Evolutionary conservation across 2,113 vertebrate species (phyloP), one percentile per base, ranked within the genome.

Genomic region (Phodopus roborovskii): DNA sequence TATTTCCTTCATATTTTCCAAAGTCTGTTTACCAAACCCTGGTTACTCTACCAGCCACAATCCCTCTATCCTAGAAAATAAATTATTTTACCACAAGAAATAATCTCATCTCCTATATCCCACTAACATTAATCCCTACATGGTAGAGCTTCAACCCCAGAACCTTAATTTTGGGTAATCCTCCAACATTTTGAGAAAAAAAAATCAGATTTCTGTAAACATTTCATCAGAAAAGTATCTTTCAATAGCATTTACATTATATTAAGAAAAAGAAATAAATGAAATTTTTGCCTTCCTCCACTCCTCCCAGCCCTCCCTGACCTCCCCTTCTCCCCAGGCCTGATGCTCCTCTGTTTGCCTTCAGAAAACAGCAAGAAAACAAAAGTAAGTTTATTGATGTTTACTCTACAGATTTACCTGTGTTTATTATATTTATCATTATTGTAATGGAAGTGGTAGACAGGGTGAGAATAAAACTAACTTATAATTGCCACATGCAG

Each of bases 341-440:
- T 45, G 45, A 3, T 45, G 45, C 45, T 45, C 45, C 62, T 28
- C 62, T 11, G 11, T 74, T 45, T 42, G 22, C 73, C 73, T 74
- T 74, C 39, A 74, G 71, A 74, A 74, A 45, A 74, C 10, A 74
- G 39, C n/a, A 17, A 90, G 64, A 91, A 94, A 85, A 88, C 56
- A 39, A 88, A 56, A 91, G 82, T 28, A 66, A 48, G 79, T 82
- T 95, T 85, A 42, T 75, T 81, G 84, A 30, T 45, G 92, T 88
- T 94, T 85, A 71, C 62, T 85, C 22, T 95, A 33, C 2, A 48
- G 71, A 78, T 66, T 28, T 33, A 56, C 16, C 9, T 24, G 15
- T 85, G 13, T 81, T 90, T 84, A 79, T 20, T 19, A 64, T 10
- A 45, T 70, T 77, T 95, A 48, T 96, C 48, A 73, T 95, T 92